These are phyloP conservation scores for Ruditapes philippinarum DNA, from an alignment of 1,140 invertebrate genomes.

Conservation along the genomic window DNA sequence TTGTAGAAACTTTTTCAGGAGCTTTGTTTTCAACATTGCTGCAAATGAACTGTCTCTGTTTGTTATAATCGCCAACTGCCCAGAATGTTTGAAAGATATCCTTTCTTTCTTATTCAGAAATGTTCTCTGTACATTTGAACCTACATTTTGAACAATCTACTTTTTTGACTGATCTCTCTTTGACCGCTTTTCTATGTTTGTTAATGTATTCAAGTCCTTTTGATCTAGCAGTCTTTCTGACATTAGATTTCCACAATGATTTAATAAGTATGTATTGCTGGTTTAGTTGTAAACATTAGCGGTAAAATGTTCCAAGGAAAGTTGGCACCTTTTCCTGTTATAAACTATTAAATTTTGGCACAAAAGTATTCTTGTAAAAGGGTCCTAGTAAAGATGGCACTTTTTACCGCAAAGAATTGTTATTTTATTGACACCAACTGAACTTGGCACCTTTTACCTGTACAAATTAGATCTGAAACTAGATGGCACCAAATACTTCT, in stretches of 20 bases:
- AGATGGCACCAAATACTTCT: no score
- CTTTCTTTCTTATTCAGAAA: slow-evolving; percentile 57
- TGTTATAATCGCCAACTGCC: neutral
- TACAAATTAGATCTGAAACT: no score
- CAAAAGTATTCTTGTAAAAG: no score
- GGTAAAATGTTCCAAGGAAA: no score
- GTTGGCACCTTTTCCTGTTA: no score
- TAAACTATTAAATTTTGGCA: no score
- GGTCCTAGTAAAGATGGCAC: no score
- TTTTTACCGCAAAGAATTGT: no score
- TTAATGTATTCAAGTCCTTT: neutral
- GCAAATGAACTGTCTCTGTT: slow-evolving; percentile 49
- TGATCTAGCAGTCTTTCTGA: neutral
- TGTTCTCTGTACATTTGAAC: slow-evolving; percentile 54
- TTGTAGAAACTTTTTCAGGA: slow-evolving; percentile 27
- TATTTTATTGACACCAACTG: no score
- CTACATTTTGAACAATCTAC: slow-evolving; percentile 43
- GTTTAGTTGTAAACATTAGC: neutral
- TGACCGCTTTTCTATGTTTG: neutral
- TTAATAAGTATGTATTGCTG: neutral
- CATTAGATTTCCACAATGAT: slow-evolving; percentile 13
- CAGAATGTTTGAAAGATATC: slow-evolving; percentile 35
- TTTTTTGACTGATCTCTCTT: neutral
- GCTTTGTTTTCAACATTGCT: slow-evolving; percentile 40
- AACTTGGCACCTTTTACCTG: no score